Conservation (phyloP, 2,888 invertebrate species). For the Nemotelus nigrinus region DNA sequence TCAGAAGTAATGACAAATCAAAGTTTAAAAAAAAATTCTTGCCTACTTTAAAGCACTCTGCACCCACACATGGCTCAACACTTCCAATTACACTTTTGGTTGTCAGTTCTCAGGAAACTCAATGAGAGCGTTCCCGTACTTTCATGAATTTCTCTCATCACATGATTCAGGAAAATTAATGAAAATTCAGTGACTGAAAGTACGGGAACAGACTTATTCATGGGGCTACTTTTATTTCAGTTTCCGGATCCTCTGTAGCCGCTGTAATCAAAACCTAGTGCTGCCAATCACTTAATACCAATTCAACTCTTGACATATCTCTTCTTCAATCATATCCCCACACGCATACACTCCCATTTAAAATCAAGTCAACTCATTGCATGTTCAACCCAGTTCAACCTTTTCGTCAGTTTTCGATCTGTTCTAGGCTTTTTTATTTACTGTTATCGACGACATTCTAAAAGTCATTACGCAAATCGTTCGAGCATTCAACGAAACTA, state of each 20-base stretch:
- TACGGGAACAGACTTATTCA: too few relatives aligned
- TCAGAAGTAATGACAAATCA: too few relatives aligned
- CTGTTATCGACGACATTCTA: not conserved
- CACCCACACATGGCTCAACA: too few relatives aligned
- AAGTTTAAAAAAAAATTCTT: too few relatives aligned
- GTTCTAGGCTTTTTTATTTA: slow-evolving; percentile 40
- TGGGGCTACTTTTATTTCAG: too few relatives aligned
- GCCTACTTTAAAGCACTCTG: too few relatives aligned
- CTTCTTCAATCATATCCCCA: slow-evolving; percentile 1
- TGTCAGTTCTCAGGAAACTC: too few relatives aligned
- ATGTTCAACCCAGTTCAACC: slow-evolving; percentile 11
- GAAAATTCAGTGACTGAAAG: too few relatives aligned
- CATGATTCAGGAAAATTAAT: too few relatives aligned
- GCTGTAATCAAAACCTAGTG: not conserved
- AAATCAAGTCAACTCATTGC: slow-evolving; percentile 34
- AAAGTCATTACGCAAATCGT: slow-evolving; percentile 14
- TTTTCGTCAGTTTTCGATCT: slow-evolving; percentile 34
- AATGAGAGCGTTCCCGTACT: too few relatives aligned
- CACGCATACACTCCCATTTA: not conserved
- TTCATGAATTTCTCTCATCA: too few relatives aligned
- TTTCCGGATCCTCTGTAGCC: not conserved
- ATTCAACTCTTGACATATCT: slow-evolving; percentile 9
- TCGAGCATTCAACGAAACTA: not conserved
- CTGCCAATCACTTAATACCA: not conserved
- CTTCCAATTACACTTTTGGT: too few relatives aligned